phyloP scores from a whole-genome alignment of 2,797 vertebrate genomes.

The Spinus olivaceus region DNA sequence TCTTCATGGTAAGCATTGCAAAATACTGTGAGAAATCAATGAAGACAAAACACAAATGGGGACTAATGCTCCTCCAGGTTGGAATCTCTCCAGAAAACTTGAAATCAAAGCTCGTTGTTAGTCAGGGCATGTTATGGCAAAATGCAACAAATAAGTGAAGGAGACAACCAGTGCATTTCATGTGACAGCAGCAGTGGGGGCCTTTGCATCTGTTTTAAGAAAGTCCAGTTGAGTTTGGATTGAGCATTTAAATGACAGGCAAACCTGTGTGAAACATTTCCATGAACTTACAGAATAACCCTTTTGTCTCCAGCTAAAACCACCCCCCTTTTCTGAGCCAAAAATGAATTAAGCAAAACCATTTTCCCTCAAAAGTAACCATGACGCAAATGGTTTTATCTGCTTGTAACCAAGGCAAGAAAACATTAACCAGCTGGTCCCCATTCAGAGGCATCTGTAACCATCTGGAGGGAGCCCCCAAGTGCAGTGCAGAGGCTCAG shows the following conservation, averaged over 20 bases:
- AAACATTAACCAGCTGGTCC: conserved; percentile 65
- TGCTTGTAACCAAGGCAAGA: conserved; percentile 57
- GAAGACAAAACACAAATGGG: background rate
- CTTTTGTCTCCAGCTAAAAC: conserved; percentile 29
- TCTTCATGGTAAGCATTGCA: background rate
- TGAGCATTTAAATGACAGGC: background rate
- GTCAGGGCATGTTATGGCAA: background rate
- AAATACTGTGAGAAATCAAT: background rate
- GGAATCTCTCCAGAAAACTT: background rate
- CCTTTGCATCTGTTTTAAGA: background rate
- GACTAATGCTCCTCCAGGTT: background rate
- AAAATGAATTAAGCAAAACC: background rate
- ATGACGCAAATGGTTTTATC: conserved; percentile 38
- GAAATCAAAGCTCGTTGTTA: background rate
- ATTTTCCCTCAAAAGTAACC: conserved; percentile 21
- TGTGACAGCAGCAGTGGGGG: background rate
- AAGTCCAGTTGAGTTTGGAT: background rate
- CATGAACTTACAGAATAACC: conserved; percentile 6
- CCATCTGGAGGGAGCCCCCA: conserved; percentile 56
- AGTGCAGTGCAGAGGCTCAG: background rate
- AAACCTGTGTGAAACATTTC: background rate
- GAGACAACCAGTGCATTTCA: background rate
- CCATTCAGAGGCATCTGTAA: conserved; percentile 55
- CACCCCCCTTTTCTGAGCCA: background rate
- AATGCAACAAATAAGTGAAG: background rate